phyloP scores from a whole-genome alignment of 1,140 invertebrate genomes.

The Atta colombica region DNA sequence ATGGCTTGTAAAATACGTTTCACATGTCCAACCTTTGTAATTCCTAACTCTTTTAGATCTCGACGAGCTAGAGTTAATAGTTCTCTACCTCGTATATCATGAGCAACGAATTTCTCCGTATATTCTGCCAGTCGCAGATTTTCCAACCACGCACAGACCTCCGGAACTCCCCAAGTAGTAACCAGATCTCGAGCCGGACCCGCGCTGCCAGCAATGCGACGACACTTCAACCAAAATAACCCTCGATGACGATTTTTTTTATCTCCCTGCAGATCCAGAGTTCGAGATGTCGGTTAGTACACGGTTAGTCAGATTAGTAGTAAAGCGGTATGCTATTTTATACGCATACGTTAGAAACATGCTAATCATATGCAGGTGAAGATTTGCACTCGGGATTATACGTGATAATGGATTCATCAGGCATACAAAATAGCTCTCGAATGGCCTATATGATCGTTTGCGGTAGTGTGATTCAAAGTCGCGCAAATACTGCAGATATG shows the following conservation, averaged over 20 bases:
- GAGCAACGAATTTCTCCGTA: conserved; percentile 93
- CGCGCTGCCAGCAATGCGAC: conserved; percentile 83
- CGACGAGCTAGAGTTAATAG: conserved; percentile 94
- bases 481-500: conserved; percentile 31
- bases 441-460: conserved; percentile 6
- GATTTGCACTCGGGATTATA: conserved; percentile 44
- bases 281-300: conserved; percentile 59
- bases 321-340: conserved; percentile 48
- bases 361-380: conserved; percentile 56
- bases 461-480: conserved; percentile 6
- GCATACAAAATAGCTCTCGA: conserved; percentile 47
- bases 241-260: conserved; percentile 87
- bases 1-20: conserved; percentile 97
- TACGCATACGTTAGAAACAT: conserved; percentile 52
- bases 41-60: conserved; percentile 95
- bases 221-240: conserved; percentile 89
- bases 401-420: conserved; percentile 34
- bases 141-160: conserved; percentile 95
- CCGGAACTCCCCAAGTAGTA: conserved; percentile 90
- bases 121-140: conserved; percentile 96
- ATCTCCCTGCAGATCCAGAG: conserved; percentile 84
- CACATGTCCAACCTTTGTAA: conserved; percentile 97
- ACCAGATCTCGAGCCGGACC: conserved; percentile 86
- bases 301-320: conserved; percentile 71
- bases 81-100: conserved; percentile 97